Evolutionary conservation across 92 coral and sea anemone genomes (phyloP).

Genomic region (Diadumene lineata): DNA sequence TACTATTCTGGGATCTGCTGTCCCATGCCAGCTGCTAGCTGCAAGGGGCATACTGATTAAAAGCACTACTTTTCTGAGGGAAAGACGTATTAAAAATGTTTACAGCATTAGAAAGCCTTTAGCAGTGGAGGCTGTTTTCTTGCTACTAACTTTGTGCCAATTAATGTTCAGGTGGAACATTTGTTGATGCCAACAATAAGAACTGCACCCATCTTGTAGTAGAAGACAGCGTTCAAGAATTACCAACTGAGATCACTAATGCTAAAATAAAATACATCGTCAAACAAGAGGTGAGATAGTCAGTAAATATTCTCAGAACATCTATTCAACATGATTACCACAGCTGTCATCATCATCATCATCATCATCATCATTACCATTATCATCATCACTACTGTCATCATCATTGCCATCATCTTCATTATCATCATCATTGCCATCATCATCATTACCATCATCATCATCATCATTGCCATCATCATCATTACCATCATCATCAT

Average conservation of each 20-base stretch:
- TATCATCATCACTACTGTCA: neutral
- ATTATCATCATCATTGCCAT: neutral
- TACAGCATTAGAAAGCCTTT: too few species aligned
- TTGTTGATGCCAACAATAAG: constrained; percentile 62
- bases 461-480: constrained; percentile 2
- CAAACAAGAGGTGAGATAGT: constrained; percentile 98
- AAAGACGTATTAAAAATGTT: too few species aligned
- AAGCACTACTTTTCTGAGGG: too few species aligned
- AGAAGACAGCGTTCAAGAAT: constrained; percentile 83
- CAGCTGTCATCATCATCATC: neutral
- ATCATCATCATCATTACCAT: neutral
- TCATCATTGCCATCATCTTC: neutral
- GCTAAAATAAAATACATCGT: constrained; percentile 36
- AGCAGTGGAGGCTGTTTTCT: too few species aligned
- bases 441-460: neutral
- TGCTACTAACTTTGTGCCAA: too few species aligned
- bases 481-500: neutral
- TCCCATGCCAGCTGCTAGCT: too few species aligned
- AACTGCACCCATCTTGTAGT: constrained; percentile 89
- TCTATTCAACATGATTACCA: neutral
- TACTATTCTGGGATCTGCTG: too few species aligned
- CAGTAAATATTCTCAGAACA: too few species aligned
- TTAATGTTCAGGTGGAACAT: constrained; percentile 69
- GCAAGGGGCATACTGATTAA: too few species aligned
- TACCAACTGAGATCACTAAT: constrained; percentile 56